phyloP scores from a whole-genome alignment of 2,113 vertebrate genomes.

The Anguilla rostrata region DNA sequence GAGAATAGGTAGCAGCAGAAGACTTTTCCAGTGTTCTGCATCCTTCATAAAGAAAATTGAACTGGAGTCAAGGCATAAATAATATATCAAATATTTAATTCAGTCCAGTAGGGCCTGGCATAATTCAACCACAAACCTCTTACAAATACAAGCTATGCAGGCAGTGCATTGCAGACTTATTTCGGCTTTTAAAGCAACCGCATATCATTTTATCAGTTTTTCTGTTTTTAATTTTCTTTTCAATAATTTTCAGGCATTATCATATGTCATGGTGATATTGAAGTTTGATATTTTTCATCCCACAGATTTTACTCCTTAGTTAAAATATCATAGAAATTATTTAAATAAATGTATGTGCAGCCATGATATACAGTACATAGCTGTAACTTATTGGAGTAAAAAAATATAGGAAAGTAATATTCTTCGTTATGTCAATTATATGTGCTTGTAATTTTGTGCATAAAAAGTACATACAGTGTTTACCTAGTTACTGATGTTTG shows the following conservation, averaged over 20 bases:
- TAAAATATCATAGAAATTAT: too few species aligned
- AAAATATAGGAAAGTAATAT: not conserved
- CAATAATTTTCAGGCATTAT: too few species aligned
- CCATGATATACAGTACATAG: not conserved
- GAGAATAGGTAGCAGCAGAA: not conserved
- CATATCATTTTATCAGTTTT: not conserved
- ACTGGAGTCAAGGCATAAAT: constrained; percentile 21
- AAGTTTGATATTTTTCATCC: too few species aligned
- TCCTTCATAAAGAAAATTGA: constrained; percentile 22
- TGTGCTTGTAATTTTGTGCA: not conserved
- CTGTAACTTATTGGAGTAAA: not conserved
- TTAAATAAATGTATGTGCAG: too few species aligned
- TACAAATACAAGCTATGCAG: not conserved
- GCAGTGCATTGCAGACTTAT: not conserved
- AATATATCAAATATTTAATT: constrained; percentile 34
- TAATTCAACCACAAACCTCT: not conserved
- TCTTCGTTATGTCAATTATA: not conserved
- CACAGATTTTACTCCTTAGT: too few species aligned
- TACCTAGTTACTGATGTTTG: not conserved
- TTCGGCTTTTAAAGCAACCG: not conserved
- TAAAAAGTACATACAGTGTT: not conserved
- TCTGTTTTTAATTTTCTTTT: too few species aligned
- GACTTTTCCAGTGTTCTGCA: not conserved
- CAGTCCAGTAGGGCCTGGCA: not conserved
- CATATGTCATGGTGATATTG: too few species aligned